Evolutionary conservation across 2,797 vertebrate species (phyloP).

Genomic region (Kryptolebias ocellatus): DNA sequence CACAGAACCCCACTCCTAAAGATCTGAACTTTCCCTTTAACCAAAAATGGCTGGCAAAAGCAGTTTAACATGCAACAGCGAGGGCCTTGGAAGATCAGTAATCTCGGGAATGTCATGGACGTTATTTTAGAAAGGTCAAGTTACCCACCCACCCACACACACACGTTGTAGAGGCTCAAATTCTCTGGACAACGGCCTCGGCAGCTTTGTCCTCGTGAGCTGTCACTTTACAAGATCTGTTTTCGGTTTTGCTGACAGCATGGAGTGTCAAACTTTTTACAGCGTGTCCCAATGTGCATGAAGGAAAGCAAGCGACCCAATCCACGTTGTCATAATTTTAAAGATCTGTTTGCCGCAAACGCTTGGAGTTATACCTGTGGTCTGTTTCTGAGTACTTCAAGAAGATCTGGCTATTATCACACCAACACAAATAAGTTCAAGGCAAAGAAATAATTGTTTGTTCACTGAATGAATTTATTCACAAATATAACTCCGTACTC

Average conservation of each 20-base stretch:
- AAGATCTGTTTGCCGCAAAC: conserved; percentile 13
- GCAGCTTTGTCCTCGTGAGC: conserved; percentile 55
- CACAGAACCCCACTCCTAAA: no score
- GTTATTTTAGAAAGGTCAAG: conserved; percentile 57
- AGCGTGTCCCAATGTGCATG: conserved; percentile 46
- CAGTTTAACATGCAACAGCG: conserved; percentile 49
- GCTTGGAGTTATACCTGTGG: conserved; percentile 34
- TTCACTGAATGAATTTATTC: not conserved
- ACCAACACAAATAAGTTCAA: not conserved
- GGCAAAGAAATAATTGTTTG: not conserved
- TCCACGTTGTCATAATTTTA: not conserved
- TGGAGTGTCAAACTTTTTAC: conserved; percentile 49
- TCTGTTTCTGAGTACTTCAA: not conserved
- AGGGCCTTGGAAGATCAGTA: conserved; percentile 55
- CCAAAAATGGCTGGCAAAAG: conserved; percentile 50
- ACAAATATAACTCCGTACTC: conserved; percentile 42
- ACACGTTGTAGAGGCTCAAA: conserved; percentile 43
- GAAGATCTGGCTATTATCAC: not conserved
- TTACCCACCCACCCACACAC: conserved; percentile 25
- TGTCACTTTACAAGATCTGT: conserved; percentile 31
- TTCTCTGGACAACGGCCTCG: conserved; percentile 31
- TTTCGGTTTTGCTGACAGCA: conserved; percentile 39
- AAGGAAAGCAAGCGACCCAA: conserved; percentile 14
- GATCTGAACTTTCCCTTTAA: conserved; percentile 1
- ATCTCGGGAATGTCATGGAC: conserved; percentile 55